These are phyloP conservation scores for Hemichromis elongatus DNA, from an alignment of 2,113 vertebrate genomes.

Conservation along the genomic window DNA sequence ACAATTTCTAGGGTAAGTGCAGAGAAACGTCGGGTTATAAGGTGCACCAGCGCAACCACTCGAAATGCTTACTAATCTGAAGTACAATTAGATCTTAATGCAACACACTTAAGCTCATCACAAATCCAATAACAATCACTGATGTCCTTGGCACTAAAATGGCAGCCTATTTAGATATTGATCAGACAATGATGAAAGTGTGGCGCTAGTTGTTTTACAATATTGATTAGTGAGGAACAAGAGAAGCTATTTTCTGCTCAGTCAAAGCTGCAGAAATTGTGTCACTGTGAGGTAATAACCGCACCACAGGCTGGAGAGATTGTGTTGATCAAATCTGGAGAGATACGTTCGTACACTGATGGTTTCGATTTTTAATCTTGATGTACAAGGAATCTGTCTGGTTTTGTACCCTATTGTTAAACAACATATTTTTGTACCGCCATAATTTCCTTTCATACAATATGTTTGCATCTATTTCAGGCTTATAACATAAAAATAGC, in stretches of 20 bases:
- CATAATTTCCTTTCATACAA: background rate
- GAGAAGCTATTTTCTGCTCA: constrained; percentile 39
- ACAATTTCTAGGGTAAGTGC: background rate
- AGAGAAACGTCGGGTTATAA: constrained; percentile 9
- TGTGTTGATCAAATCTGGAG: background rate
- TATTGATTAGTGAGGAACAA: constrained; percentile 59
- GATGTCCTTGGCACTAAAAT: constrained; percentile 71
- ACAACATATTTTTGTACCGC: background rate
- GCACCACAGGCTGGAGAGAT: background rate
- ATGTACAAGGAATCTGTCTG: background rate
- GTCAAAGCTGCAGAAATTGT: background rate
- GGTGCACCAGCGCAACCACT: background rate
- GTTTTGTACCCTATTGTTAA: background rate
- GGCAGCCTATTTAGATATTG: constrained; percentile 62
- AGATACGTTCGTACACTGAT: background rate
- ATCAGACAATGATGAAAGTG: constrained; percentile 57
- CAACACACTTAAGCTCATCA: constrained; percentile 64
- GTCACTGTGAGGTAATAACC: background rate
- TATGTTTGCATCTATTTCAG: background rate
- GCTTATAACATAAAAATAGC: background rate
- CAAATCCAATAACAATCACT: constrained; percentile 75
- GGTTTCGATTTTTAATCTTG: background rate
- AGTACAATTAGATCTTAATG: constrained; percentile 70
- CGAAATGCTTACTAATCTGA: constrained; percentile 49
- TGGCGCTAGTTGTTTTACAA: constrained; percentile 61